Conservation (phyloP, 2,888 invertebrate genomes). For the Eurytoma californica region DNA sequence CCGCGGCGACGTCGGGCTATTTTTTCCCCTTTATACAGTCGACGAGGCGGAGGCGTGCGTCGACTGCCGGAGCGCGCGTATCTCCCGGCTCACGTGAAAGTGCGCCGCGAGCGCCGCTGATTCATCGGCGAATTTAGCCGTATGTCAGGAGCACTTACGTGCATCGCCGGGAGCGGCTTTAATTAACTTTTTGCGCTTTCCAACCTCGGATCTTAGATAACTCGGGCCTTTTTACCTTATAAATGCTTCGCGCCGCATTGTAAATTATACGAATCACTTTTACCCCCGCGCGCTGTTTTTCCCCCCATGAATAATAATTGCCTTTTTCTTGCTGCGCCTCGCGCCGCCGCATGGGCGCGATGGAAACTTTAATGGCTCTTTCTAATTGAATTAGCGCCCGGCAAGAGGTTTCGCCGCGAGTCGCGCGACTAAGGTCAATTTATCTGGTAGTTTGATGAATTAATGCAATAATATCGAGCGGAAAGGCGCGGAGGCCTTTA, state of each 20-base stretch:
- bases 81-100: neutral
- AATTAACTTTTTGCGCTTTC: slow-evolving; percentile 41
- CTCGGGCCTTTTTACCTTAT: slow-evolving; percentile 1
- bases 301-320: neutral
- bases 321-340: too few species aligned
- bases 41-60: slow-evolving; percentile 10
- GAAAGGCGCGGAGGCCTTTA: too few species aligned
- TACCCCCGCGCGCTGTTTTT: neutral
- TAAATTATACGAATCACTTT: slow-evolving; percentile 23
- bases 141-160: neutral
- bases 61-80: neutral
- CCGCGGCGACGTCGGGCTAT: neutral
- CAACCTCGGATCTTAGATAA: slow-evolving; percentile 24
- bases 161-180: slow-evolving; percentile 38
- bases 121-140: slow-evolving; percentile 44
- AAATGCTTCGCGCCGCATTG: slow-evolving; percentile 16
- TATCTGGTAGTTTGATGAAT: too few species aligned
- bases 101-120: slow-evolving; percentile 15
- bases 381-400: too few species aligned
- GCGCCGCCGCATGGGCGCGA: too few species aligned
- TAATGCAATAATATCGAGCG: too few species aligned
- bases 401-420: too few species aligned
- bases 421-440: too few species aligned
- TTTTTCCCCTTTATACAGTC: slow-evolving; percentile 4
- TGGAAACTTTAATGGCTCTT: too few species aligned